Base-by-base conservation (phyloP, 2,113 vertebrate genomes). In the Peromyscus polionotus region DNA sequence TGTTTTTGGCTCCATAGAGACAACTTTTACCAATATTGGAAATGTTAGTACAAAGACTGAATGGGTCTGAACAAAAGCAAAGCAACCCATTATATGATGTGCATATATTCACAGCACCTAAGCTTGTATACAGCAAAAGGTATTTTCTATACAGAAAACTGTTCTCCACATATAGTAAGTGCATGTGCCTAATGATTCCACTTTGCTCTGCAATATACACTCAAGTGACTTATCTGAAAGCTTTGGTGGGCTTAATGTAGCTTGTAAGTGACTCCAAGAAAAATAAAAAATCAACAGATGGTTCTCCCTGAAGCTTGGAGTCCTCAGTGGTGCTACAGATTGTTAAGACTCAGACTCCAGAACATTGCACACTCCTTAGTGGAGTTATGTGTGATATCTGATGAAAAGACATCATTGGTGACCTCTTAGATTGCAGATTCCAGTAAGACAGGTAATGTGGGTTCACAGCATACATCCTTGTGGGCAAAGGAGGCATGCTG, bases 241-340 rank as follows among this genome's bases (percentile, higher is more conserved):
- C 2, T 28, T 7, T 16, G 13, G 33, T 48, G 61, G 31, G 8
- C 2, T 4, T 9, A 63, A 22, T n/a, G 8, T 17, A 79, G 17
- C 79, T 54, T 51, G 7, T 0, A 7, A 54, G 33, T 14, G 0
- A 0, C 4, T 11, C 3, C 4, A 36, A 31, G 3, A 63, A 22
- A 48, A 90, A 19, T 3, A 13, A 70, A 22, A 14, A 19, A 42
- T 45, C 7, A 7, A 5, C 36, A 75, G 36, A 5, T 3, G 33
- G 7, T 39, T 77, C 19, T 5, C 1, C 39, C 24, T 9, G 5
- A 0, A 77, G 7, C 26, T 31, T 48, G 51, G 26, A n/a, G 17
- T 3, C 26, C 1, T 10, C 67, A 31, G 0, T 26, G 26, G 2
- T 33, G 39, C 10, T 10, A 20, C 22, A 28, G 45, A 24, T 39